Percentiles rank a stretch among this genome's conserved stretches.
These are phyloP conservation scores for Notocelia uddmanniana DNA, from an alignment of 2,888 invertebrate genomes.

Conservation along the genomic window DNA sequence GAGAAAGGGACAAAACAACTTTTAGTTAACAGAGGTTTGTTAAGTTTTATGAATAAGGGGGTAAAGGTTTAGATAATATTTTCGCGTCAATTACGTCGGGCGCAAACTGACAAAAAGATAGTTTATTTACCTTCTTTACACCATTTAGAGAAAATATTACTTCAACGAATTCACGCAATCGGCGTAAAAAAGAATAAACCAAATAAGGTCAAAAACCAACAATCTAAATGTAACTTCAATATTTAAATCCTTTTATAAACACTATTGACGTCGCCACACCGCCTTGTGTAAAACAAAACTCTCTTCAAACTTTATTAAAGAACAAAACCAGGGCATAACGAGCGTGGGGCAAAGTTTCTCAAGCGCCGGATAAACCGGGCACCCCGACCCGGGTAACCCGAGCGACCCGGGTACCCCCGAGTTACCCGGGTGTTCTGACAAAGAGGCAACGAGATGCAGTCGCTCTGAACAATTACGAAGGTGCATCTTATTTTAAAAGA, in stretches of 20 bases:
- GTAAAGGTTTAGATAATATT: too few relatives aligned
- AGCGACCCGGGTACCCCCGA: slow-evolving; percentile 10
- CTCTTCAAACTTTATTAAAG: slow-evolving; percentile 19
- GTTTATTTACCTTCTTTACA: too few relatives aligned
- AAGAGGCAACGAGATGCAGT: slow-evolving; percentile 22
- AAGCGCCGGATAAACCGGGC: slow-evolving; percentile 6
- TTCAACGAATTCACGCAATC: too few relatives aligned
- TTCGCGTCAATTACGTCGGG: too few relatives aligned
- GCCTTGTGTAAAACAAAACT: slow-evolving; percentile 5
- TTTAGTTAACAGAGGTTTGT: too few relatives aligned
- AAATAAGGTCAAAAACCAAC: too few relatives aligned
- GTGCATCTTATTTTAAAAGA: slow-evolving; percentile 17
- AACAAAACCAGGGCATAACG: slow-evolving; percentile 25
- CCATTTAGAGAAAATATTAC: too few relatives aligned
- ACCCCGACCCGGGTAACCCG: slow-evolving; percentile 19
- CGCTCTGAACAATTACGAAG: slow-evolving; percentile 22
- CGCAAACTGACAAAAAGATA: too few relatives aligned
- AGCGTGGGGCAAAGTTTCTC: slow-evolving; percentile 25
- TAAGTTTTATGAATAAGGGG: too few relatives aligned
- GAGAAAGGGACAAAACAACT: too few relatives aligned
- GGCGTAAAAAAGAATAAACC: too few relatives aligned
- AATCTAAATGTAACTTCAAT: not conserved
- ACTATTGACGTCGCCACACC: not conserved
- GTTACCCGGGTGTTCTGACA: not conserved
- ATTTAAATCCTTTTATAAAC: slow-evolving; percentile 1